Evolutionary conservation across 2,888 invertebrate species (phyloP).

Genomic region (Oligia fasciuncula): DNA sequence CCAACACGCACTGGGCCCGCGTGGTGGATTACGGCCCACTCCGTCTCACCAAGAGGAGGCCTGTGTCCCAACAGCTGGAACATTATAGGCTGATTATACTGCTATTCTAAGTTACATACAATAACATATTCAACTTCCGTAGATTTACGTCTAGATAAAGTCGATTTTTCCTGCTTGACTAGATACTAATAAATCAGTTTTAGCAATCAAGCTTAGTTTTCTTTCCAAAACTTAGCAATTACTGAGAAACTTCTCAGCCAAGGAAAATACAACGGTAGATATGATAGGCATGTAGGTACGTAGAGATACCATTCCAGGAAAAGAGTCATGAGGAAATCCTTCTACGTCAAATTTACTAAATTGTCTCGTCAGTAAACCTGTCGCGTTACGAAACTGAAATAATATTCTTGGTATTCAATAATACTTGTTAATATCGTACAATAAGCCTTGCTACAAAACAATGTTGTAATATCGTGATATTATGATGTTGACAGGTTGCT

Average conservation of each 20-base stretch:
- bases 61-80: background rate
- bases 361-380: constrained; percentile 27
- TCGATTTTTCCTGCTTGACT: background rate
- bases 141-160: background rate
- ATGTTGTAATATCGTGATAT: constrained; percentile 23
- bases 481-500: constrained; percentile 43
- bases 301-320: background rate
- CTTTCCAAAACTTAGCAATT: constrained; percentile 2
- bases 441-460: constrained; percentile 26
- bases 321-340: background rate
- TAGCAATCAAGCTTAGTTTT: background rate
- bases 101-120: background rate
- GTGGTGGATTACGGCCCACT: background rate
- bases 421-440: constrained; percentile 29
- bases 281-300: background rate
- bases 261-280: background rate
- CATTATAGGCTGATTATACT: background rate
- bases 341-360: constrained; percentile 4
- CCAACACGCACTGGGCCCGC: background rate
- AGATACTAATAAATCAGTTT: background rate
- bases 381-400: constrained; percentile 4
- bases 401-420: constrained; percentile 40
- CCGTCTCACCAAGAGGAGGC: background rate
- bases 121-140: background rate
- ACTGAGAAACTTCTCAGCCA: background rate